Evolutionary conservation across 2,797 vertebrate species (phyloP), one percentile per base, ranked within the genome.

Genomic region (Pterois miles): DNA sequence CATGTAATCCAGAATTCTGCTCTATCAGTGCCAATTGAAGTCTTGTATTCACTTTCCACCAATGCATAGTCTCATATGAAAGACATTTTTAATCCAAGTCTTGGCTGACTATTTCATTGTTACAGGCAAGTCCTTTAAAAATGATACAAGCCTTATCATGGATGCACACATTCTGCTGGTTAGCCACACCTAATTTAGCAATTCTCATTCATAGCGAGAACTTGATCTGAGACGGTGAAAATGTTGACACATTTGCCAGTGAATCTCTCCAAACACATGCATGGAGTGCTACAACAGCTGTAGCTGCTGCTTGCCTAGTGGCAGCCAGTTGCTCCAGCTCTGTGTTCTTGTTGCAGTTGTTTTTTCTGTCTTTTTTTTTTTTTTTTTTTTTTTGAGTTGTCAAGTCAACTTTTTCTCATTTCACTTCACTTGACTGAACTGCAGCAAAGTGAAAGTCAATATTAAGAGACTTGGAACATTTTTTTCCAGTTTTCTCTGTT

Each of bases 1-100:
- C 83, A 66, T 86, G 85, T 88, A 89, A 91, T 90, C 87, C 87
- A 79, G 65, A 89, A 78, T 86, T 82, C 58, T 76, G 67, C 64
- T 73, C 83, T 86, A 86, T 87, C 73, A 29, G 48, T 83, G 78
- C 71, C 77, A 88, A 78, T 34, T 72, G 38, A 87, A 85, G 78
- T 76, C 66, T 74, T 76, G 69, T 78, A 68, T 82, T 89, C 68
- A 88, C 64, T 84, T 90, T 82, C 74, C 68, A 79, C 71, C 78
- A 80, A 59, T 69, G 74, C 74, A 75, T 54, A 67, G 73, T 71
- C 81, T 36, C 71, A 40, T n/a, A 65, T 76, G 80, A 86, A 78
- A 89, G 27, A 20, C 29, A 65, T 50, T 65, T 77, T 48, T 86
- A 87, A 91, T 80, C 78, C 77, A 63, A 65, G 48, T 74, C 52